Conservation (phyloP, 2,113 vertebrate species). For the Nannospalax galili region DNA sequence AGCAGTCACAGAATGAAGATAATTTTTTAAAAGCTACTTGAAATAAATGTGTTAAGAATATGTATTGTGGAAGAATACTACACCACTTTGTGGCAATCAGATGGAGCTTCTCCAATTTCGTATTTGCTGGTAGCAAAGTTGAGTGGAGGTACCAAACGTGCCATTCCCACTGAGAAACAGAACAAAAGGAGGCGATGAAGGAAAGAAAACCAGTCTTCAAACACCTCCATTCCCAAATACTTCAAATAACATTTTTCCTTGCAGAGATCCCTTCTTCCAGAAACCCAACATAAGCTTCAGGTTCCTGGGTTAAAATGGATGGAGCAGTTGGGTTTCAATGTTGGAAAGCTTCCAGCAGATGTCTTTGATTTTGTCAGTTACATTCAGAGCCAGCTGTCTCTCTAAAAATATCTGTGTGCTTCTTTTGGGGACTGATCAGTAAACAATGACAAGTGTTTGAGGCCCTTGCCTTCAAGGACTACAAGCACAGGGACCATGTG, state of each 20-base stretch:
- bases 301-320: not conserved
- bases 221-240: not conserved
- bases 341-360: not conserved
- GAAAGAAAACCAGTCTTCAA: not conserved
- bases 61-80: not conserved
- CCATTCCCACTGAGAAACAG: conserved; percentile 4
- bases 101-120: not conserved
- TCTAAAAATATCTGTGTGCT: not conserved
- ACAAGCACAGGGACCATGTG: not conserved
- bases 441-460: not conserved
- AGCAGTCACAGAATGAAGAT: no score
- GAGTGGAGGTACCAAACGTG: not conserved
- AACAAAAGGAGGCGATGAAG: not conserved
- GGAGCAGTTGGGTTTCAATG: not conserved
- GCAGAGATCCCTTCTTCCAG: not conserved
- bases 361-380: not conserved
- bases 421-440: not conserved
- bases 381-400: conserved; percentile 2
- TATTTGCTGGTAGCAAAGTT: conserved; percentile 19
- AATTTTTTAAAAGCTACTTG: not conserved
- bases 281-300: not conserved
- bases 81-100: not conserved
- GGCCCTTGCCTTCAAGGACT: not conserved
- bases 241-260: not conserved
- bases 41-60: conserved; percentile 28